Base-by-base conservation (phyloP, 2,113 vertebrate species). In the Maccullochella peelii region DNA sequence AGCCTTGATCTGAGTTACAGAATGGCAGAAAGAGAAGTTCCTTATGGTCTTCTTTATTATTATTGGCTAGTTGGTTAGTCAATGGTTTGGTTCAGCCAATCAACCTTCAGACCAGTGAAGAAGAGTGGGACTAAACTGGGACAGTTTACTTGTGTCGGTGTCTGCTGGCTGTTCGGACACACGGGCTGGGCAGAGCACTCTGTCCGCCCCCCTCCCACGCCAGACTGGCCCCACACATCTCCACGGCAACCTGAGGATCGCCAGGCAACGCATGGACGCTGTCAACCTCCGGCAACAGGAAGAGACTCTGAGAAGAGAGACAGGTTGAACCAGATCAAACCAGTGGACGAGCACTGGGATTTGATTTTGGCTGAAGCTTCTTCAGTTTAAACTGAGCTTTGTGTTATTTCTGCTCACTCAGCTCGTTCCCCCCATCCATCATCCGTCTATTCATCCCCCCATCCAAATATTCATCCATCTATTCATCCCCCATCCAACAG, bases 281-380 rank as follows among this genome's bases (percentile, higher is more conserved):
- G 90, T 97, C 96, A 90, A 99, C 95, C 96, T 99, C 97, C 40
- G 97, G 96, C 96, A 98, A 96, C 95, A 99, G 93, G 94, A 99
- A 96, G 93, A 99, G 96, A 95, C 97, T 98, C 97, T 98, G 96
- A 95, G n/a, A 95, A 95, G 5, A 95, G 94, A 94, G 92, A 95
- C 27, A 38, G 93, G 73, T n/a, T 14, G n/a, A n/a, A 57, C 49
- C 33, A 18, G 44, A 47, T 36, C 38, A 6, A 44, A 47, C 8
- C 54, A 14, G 21, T 23, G 50, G 8, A 42, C 49, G 15, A 47
- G 44, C 14, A 33, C 47, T 16, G 47, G 50, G 33, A n/a, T n/a
- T 12, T 30, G 15, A 18, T 50, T 30, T 30, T 69, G 67, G 44
- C 66, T 27, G 62, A 40, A 65, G 36, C 36, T 65, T 67, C 23